Evolutionary conservation across 2,888 invertebrate species (phyloP), one percentile per base, ranked within the genome.

Genomic region (Scaptomyza cyrtandrae): DNA sequence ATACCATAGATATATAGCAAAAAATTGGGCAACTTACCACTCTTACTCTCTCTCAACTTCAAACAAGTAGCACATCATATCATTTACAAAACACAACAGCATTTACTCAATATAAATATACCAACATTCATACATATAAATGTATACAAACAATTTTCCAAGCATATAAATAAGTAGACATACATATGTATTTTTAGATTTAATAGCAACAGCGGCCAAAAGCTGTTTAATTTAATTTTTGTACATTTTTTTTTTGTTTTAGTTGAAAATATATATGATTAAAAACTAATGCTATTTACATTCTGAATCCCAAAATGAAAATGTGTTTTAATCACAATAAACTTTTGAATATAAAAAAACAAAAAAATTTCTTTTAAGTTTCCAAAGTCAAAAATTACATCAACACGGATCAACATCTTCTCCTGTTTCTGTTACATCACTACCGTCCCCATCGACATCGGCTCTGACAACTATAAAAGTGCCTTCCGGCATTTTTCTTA

Each of bases 211-310:
- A 74, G 37, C 57, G 41, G 52, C 62, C 69, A 66, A 70, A 50
- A 61, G 66, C 61, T 59, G 66, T 48, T 63, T 79, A 67, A 80
- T 88, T 71, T 70, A 77, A 77, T 61, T 69, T 80, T 75, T 83
- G 89, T 88, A 88, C 81, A 86, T 88, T 88, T 80, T 88, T 83
- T 88, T 80, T 88, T 76, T 88, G 75, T 88, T 84, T 86, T 85
- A 88, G 75, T 86, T 84, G 75, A 86, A 88, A 71, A 80, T 78
- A 37, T 37, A 41, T 41, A 16, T 41, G 48, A 77, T 80, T 67
- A 82, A 73, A 71, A 70, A 67, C 62, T 80, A 84, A 66, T 71
- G 86, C 67, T 88, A 88, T 88, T 81, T 87, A 82, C 88, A 86
- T 88, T 82, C 83, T 71, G 82, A 88, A 79, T 76, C 86, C 86